Evolutionary conservation across 1,140 invertebrate genomes (phyloP), one percentile per base, ranked within the genome.

Genomic region (Hyposmocoma kahamanoa): DNA sequence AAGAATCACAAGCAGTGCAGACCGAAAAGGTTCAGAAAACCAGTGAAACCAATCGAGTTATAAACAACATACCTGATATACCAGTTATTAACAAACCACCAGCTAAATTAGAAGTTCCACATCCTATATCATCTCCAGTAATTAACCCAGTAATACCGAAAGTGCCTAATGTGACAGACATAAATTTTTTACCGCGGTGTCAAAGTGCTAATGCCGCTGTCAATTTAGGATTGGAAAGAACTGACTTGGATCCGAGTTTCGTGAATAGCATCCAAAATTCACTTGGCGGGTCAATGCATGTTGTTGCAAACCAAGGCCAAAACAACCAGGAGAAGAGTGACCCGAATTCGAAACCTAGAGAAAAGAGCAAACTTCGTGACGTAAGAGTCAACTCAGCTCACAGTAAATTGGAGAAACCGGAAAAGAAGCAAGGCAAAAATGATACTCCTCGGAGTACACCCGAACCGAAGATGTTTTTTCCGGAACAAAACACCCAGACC

Each of bases 381-480:
- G 81, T 87, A 0, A 64, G 86, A 57, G 84, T 87, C 0, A 87
- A 86, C 42, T 87, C 86, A 0, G 79, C 84, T 17, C 86, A 87
- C 43, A 85, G 83, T 46, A 87, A 87, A 72, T 48, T 82, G 10
- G 84, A 87, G 43, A 87, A 86, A 57, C 62, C 67, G 0, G 84
- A 86, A 8, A 87, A 86, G 55, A 87, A 83, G 42, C 43, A 53
- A n/a, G 57, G 66, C 38, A 83, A 77, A 63, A 82, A 69, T 47
- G 77, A 83, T 19, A 84, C 72, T 3, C 77, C 73, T 1, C 65
- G 72, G 50, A 79, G 69, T 34, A 77, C 77, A 4, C 79, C 80
- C 0, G 82, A 84, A 41, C 80, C 79, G 2, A 87, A 87, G 50
- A 73, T 73, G 62, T 86, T 86, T 81, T 85, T 86, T 86, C 80